These are phyloP conservation scores for Aotus griseimembra DNA, from an alignment of 2,797 vertebrate genomes.

Conservation along the genomic window DNA sequence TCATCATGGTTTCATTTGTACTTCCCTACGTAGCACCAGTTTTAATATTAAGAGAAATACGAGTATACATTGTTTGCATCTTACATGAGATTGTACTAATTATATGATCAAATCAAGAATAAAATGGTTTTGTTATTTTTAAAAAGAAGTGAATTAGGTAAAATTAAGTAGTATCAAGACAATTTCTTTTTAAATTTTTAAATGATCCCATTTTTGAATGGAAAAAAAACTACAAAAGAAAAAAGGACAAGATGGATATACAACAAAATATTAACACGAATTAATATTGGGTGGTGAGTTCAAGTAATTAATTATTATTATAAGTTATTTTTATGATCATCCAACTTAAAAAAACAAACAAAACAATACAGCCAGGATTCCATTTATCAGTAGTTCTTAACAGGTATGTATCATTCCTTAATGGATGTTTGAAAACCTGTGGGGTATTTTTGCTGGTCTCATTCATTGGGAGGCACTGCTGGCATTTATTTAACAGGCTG, in stretches of 20 bases:
- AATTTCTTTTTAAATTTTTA: neutral
- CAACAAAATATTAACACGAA: neutral
- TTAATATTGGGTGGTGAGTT: neutral
- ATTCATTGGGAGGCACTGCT: neutral
- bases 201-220: neutral
- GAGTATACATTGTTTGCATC: neutral
- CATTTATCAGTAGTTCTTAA: neutral
- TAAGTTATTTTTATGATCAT: neutral
- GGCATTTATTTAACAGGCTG: neutral
- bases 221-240: neutral
- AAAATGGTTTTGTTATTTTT: neutral
- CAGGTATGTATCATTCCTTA: neutral
- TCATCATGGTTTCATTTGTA: neutral
- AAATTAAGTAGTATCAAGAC: neutral
- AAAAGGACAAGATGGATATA: neutral
- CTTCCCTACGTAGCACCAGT: neutral
- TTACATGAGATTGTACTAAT: neutral
- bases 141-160: neutral
- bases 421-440: accelerated
- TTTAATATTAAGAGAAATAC: neutral
- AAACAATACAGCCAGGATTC: neutral
- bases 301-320: neutral
- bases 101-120: conserved; percentile 8
- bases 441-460: neutral
- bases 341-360: neutral